Evolutionary conservation across 2,797 vertebrate genomes (phyloP).

Genomic region (Sebastolobus altivelis): DNA sequence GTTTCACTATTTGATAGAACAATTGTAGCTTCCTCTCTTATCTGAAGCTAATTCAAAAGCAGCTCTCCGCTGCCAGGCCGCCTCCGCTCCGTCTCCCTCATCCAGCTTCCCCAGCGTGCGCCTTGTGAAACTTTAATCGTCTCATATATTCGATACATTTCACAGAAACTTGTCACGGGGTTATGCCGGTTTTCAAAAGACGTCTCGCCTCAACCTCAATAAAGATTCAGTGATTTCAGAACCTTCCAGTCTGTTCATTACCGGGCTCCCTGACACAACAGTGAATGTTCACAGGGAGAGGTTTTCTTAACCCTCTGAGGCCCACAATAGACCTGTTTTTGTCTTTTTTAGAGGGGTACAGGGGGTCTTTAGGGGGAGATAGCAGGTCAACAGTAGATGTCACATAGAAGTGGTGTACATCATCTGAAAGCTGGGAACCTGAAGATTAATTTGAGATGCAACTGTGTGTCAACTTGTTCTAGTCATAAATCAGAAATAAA

Average conservation of each 20-base stretch:
- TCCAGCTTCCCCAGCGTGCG: conserved; percentile 53
- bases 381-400: too few relatives aligned
- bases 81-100: conserved; percentile 38
- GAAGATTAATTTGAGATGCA: too few relatives aligned
- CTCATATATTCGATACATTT: conserved; percentile 72
- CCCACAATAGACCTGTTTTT: too few relatives aligned
- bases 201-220: conserved; percentile 44
- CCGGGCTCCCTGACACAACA: conserved; percentile 25
- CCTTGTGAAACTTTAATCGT: conserved; percentile 81
- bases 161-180: conserved; percentile 67
- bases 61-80: conserved; percentile 28
- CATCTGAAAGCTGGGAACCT: too few relatives aligned
- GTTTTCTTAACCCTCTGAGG: neutral
- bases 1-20: conserved; percentile 54
- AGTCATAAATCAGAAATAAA: too few relatives aligned
- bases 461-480: too few relatives aligned
- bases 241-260: conserved; percentile 61
- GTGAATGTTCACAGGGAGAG: conserved; percentile 28
- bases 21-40: conserved; percentile 54
- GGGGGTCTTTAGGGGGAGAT: too few relatives aligned
- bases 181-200: conserved; percentile 65
- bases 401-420: too few relatives aligned
- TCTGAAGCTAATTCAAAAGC: conserved; percentile 68
- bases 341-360: too few relatives aligned
- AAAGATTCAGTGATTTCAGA: conserved; percentile 54